Conservation (phyloP, 2,113 vertebrate species). For the Otus sunia region DNA sequence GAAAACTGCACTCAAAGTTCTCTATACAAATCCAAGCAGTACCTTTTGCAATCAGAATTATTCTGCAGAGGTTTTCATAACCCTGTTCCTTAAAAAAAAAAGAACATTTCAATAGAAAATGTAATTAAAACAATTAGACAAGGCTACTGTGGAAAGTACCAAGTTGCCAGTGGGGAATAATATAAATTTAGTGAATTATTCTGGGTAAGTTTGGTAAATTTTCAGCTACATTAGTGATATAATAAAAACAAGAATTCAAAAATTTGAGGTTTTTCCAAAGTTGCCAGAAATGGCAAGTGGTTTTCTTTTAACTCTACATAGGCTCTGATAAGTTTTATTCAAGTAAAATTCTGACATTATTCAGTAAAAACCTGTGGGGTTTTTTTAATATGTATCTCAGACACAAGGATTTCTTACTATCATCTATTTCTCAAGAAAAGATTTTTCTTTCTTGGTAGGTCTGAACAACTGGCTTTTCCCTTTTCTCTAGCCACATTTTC, state of each 20-base stretch:
- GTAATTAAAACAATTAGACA: not conserved
- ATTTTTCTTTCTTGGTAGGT: not conserved
- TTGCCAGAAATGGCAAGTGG: not conserved
- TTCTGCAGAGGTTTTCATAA: not conserved
- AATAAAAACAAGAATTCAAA: not conserved
- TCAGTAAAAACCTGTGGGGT: not conserved
- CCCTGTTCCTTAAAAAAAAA: not conserved
- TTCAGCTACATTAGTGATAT: not conserved
- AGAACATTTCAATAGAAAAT: not conserved
- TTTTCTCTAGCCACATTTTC: not conserved
- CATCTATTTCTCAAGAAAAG: not conserved
- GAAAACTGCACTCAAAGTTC: not conserved
- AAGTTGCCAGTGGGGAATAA: not conserved
- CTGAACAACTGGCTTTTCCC: not conserved
- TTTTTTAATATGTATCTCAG: no score
- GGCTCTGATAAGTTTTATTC: not conserved
- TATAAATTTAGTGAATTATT: no score
- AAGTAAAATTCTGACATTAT: not conserved
- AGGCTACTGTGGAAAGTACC: not conserved
- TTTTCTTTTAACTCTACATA: not conserved
- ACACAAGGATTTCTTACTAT: not conserved
- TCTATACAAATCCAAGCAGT: not conserved
- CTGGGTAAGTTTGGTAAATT: not conserved
- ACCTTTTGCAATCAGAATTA: not conserved
- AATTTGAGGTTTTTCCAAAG: not conserved